These are phyloP conservation scores for Craterocephalus amniculus DNA, from an alignment of 2,797 vertebrate species.

Conservation along the genomic window DNA sequence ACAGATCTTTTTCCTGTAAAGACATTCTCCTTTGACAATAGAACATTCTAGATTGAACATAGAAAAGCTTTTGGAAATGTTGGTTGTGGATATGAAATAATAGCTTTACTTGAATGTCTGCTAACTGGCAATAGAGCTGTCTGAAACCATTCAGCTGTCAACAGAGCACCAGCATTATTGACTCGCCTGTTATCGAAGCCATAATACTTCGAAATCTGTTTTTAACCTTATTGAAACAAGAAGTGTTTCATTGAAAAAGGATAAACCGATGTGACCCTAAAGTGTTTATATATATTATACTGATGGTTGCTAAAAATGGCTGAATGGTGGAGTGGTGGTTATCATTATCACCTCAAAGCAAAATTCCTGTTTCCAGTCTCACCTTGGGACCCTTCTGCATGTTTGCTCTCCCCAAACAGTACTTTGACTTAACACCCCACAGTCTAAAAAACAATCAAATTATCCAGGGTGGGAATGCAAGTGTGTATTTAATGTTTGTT, in stretches of 20 bases:
- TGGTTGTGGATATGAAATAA: background rate
- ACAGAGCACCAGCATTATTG: slow-evolving; percentile 9
- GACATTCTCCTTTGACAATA: background rate
- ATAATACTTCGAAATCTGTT: background rate
- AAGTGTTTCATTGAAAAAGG: slow-evolving; percentile 25
- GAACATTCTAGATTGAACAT: background rate
- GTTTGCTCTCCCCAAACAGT: too few relatives aligned
- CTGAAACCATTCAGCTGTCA: slow-evolving; percentile 11
- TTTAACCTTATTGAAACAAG: slow-evolving; percentile 3
- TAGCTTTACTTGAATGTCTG: background rate
- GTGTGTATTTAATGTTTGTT: too few relatives aligned
- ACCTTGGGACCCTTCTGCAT: too few relatives aligned
- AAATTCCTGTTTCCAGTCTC: too few relatives aligned
- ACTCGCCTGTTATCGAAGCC: background rate
- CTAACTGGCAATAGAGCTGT: background rate
- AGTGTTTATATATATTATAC: background rate
- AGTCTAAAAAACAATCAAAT: too few relatives aligned
- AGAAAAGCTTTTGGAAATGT: background rate
- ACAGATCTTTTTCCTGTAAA: background rate
- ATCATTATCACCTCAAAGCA: too few relatives aligned
- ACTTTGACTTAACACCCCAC: too few relatives aligned
- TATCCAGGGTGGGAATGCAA: too few relatives aligned
- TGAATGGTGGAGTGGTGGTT: too few relatives aligned
- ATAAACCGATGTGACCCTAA: slow-evolving; percentile 2
- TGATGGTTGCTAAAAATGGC: background rate